Evolutionary conservation across 2,888 invertebrate species (phyloP).

Genomic region (Amiota communis): DNA sequence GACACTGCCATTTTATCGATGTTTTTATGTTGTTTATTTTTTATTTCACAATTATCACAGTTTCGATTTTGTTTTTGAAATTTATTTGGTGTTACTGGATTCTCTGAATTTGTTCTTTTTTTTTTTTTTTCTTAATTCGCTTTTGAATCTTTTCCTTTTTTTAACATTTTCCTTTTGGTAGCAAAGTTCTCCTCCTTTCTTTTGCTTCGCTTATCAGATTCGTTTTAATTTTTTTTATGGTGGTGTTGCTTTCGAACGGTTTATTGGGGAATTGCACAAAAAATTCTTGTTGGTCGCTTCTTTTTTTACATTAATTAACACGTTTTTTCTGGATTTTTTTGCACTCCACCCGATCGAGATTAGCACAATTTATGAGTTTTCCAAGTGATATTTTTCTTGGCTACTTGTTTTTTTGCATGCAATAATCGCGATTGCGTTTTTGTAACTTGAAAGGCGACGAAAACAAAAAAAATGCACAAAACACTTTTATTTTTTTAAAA

Average conservation of each 20-base stretch:
- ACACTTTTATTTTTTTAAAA: too few species aligned
- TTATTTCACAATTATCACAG: constrained; percentile 22
- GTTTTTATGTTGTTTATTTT: constrained; percentile 20
- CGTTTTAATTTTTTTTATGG: constrained; percentile 24
- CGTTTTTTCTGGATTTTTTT: neutral
- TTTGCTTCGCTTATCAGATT: constrained; percentile 35
- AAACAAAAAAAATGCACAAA: too few species aligned
- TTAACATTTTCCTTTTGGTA: constrained; percentile 12
- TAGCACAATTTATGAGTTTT: constrained; percentile 24
- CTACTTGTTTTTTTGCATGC: neutral
- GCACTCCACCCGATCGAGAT: constrained; percentile 2
- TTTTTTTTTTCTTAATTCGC: constrained; percentile 10
- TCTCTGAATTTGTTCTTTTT: constrained; percentile 37
- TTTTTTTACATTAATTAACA: constrained; percentile 22
- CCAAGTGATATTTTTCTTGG: neutral
- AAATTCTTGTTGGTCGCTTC: neutral
- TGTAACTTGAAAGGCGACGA: too few species aligned
- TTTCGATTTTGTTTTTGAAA: constrained; percentile 21
- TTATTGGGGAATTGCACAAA: too few species aligned
- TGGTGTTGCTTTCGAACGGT: neutral
- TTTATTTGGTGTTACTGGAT: too few species aligned
- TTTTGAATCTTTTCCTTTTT: neutral
- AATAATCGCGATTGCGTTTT: too few species aligned
- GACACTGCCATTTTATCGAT: neutral
- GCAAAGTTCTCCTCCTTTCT: constrained; percentile 4